Conservation (phyloP, 2,113 vertebrate genomes). For the Stegostoma tigrinum region DNA sequence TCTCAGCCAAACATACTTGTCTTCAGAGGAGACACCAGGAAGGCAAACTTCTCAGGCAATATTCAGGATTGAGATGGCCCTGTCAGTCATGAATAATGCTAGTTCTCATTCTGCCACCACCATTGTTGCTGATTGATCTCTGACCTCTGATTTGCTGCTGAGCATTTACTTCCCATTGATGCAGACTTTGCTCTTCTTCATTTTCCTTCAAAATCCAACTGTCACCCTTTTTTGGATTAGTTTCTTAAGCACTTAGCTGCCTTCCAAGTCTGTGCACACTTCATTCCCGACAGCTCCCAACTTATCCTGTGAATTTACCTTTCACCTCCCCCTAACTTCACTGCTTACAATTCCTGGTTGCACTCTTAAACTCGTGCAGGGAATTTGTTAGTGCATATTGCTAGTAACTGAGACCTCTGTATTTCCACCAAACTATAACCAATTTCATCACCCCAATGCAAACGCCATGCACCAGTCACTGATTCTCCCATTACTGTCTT, state of each 20-base stretch:
- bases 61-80: background rate
- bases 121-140: background rate
- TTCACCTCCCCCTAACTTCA: background rate
- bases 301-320: background rate
- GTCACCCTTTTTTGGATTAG: background rate
- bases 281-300: background rate
- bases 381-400: background rate
- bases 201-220: background rate
- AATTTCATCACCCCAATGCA: background rate
- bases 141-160: background rate
- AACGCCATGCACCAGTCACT: background rate
- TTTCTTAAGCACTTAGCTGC: background rate
- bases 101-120: background rate
- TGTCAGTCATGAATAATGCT: background rate
- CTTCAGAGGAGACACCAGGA: background rate
- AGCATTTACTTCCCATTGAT: background rate
- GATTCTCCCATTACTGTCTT: background rate
- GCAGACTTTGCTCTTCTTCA: constrained; percentile 4
- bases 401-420: background rate
- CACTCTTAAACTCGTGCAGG: background rate
- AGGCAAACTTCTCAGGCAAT: background rate
- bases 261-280: background rate
- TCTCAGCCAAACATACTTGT: background rate
- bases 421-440: background rate
- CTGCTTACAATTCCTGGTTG: background rate